Evolutionary conservation across 2,797 vertebrate genomes (phyloP), one percentile per base, ranked within the genome.

Genomic region (Halcyon chelicuti): DNA sequence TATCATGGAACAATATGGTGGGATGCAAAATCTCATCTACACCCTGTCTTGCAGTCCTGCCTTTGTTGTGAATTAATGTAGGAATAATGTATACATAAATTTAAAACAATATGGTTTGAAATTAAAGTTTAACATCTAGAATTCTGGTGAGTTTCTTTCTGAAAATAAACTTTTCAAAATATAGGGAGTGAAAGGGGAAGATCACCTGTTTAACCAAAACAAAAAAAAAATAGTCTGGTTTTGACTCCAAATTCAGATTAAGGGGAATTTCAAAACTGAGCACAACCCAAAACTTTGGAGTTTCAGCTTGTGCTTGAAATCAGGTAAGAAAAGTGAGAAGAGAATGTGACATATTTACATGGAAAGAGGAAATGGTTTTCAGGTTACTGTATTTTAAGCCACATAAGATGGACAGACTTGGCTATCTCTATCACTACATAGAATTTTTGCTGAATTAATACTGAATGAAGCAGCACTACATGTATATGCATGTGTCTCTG

Each of bases 281-380:
- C 52, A 47, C n/a, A 66, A 73, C 1, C 4, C 8, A 16, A 61
- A 88, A 65, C 8, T 35, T 42, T 4, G 8, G n/a, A 29, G 6
- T 93, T 89, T 75, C 55, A 73, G 14, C 7, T 57, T 63, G 28
- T 20, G 10, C n/a, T 89, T 85, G 31, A 94, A 89, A 62, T 52
- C 16, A 37, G 2, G 1, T n/a, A 61, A 84, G 6, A 88, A 54
- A 80, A 81, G 5, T 6, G 8, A 16, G 81, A 46, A 42, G 23
- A 44, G 62, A 76, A 77, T 35, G 10, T 39, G 12, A 12, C 28
- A 14, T 16, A 37, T 57, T 76, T 47, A 79, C 33, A 71, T 14
- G 31, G 63, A 79, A 93, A 67, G 8, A 71, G 16, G 37, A 74
- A 74, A 44, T 14, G 1, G 1, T 37, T 89, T 92, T 74, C 55